Evolutionary conservation across 2,113 vertebrate genomes (phyloP).

Genomic region (Lamprologus ornatipinnis): DNA sequence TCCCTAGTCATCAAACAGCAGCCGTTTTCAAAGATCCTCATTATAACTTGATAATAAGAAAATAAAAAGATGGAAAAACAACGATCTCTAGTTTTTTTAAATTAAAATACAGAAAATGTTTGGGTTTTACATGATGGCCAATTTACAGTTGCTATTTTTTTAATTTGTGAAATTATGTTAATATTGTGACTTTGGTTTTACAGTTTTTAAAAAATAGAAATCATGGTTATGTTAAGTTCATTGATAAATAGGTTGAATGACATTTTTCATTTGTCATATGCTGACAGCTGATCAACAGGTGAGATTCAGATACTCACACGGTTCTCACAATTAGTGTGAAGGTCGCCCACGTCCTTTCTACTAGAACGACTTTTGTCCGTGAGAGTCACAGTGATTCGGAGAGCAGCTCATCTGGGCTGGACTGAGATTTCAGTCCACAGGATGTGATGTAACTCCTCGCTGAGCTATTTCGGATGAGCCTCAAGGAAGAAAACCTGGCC

Average conservation of each 20-base stretch:
- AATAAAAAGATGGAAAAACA: background rate
- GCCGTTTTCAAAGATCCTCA: background rate
- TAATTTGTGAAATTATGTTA: background rate
- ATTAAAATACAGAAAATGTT: background rate
- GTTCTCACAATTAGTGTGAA: background rate
- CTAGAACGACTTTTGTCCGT: background rate
- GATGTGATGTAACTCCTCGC: slow-evolving; percentile 3
- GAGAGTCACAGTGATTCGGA: background rate
- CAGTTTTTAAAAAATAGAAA: background rate
- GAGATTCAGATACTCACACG: background rate
- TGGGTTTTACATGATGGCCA: background rate
- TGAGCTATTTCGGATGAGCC: slow-evolving; percentile 6
- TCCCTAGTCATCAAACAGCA: background rate
- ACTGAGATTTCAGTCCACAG: background rate
- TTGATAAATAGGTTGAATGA: background rate
- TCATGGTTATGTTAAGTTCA: background rate
- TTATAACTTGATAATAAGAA: background rate
- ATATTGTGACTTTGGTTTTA: background rate
- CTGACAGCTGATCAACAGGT: background rate
- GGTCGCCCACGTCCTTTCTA: background rate
- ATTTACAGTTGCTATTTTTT: background rate
- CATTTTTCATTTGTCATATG: background rate
- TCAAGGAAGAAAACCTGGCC: background rate
- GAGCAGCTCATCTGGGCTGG: background rate
- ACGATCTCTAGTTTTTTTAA: rapidly evolving